phyloP scores from a whole-genome alignment of 2,888 invertebrate species.

The Aporophyla lueneburgensis region DNA sequence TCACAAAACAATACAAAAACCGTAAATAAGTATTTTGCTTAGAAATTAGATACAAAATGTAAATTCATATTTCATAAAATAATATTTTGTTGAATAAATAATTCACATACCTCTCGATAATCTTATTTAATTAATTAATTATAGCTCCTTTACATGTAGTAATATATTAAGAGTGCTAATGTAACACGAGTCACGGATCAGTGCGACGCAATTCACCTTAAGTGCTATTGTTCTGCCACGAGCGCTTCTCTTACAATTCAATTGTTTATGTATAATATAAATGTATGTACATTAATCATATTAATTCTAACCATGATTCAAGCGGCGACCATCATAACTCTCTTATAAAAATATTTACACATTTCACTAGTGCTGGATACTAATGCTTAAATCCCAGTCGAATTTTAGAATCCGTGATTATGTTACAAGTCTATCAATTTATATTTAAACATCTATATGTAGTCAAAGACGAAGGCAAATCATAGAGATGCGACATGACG shows the following conservation, averaged over 20 bases:
- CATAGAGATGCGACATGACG: conserved; percentile 55
- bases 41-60: conserved; percentile 63
- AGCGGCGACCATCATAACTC: conserved; percentile 72
- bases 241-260: conserved; percentile 65
- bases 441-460: conserved; percentile 60
- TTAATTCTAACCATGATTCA: conserved; percentile 75
- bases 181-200: conserved; percentile 70
- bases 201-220: conserved; percentile 74
- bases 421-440: conserved; percentile 78
- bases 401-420: conserved; percentile 82
- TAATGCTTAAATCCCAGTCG: conserved; percentile 79
- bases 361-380: conserved; percentile 77
- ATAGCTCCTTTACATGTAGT: conserved; percentile 25
- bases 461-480: conserved; percentile 69
- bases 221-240: conserved; percentile 72
- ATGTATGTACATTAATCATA: conserved; percentile 78
- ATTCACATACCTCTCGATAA: conserved; percentile 35
- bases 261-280: conserved; percentile 72
- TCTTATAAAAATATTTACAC: conserved; percentile 83
- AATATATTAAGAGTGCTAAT: conserved; percentile 64
- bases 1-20: conserved; percentile 57
- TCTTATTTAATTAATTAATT: conserved; percentile 46
- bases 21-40: conserved; percentile 61
- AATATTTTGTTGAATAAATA: conserved; percentile 63
- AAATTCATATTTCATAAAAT: conserved; percentile 61